Base-by-base conservation (phyloP, 2,888 invertebrate genomes). In the Cerastis leucographa region DNA sequence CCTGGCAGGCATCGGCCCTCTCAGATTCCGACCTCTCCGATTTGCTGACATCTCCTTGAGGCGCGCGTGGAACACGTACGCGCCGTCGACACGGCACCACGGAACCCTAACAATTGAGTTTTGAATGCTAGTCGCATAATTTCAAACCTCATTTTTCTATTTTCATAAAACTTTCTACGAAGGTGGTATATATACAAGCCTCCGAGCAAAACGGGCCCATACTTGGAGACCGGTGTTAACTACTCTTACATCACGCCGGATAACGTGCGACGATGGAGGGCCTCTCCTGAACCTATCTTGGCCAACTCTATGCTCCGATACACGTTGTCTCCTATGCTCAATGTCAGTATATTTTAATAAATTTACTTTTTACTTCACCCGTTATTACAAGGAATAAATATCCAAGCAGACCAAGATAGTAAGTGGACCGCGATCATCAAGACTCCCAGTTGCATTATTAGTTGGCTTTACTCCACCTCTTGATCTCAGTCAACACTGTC, bases 161-260 rank as follows among this genome's bases (percentile, higher is more conserved):
- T n/a, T 64, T 64, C 64, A 64, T 64, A n/a, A 40, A 22, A 64
- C 42, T 42, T 17, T 80, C 35, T 42, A 49, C 74, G 14, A 66
- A 95, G 95, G 95, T 95, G 95, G 95, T 93, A 92, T 80, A 83
- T 95, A 19, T 95, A 94, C 90, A 95, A 95, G 85, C 94, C 94
- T 8, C 91, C 95, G 4, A 81, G 83, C 44, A 85, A 89, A 12
- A 44, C 74, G 2, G 81, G 87, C 6, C 88, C 87, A 0, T 74
- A 76, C n/a, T 62, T 88, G 54, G 82, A 90, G 8, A 66, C 80
- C 0, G 93, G 93, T 0, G 69, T 71, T 11, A 93, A 93, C 79
- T 95, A 92, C 85, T 89, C 91, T 0, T 95, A 84, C 86, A 90
- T 94, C n/a, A 89, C 92, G 3, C 87, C 95, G 0, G 78, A 84